phyloP scores from a whole-genome alignment of 1,140 invertebrate species.

The Drosophila ohnishii region DNA sequence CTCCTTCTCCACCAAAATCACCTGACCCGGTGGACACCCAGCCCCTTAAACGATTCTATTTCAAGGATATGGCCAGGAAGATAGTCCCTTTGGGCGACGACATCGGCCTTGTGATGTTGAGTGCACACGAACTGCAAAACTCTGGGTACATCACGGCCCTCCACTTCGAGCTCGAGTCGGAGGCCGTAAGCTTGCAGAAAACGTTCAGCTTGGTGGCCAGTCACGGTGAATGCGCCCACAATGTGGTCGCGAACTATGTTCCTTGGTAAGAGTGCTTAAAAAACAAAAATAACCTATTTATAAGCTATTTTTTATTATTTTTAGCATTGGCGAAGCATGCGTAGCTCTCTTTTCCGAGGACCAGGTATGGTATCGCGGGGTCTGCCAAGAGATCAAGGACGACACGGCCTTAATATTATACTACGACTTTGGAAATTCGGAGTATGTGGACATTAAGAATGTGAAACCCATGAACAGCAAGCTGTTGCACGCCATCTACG shows the following conservation, averaged over 20 bases:
- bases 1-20: conserved; percentile 48
- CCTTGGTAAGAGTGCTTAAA: conserved; percentile 34
- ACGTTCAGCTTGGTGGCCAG: conserved; percentile 3
- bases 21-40: neutral
- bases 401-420: conserved; percentile 30
- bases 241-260: conserved; percentile 17
- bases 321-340: conserved; percentile 59
- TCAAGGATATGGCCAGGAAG: conserved; percentile 18
- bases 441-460: conserved; percentile 22
- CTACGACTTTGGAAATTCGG: conserved; percentile 57
- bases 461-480: conserved; percentile 37
- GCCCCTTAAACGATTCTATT: conserved; percentile 29
- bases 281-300: too few relatives aligned
- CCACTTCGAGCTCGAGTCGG: conserved; percentile 15
- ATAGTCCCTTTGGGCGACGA: conserved; percentile 32
- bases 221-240: conserved; percentile 3
- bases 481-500: neutral
- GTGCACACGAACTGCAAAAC: neutral
- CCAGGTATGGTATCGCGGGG: conserved; percentile 55
- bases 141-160: conserved; percentile 46
- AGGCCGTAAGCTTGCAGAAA: conserved; percentile 19
- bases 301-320: neutral
- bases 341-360: conserved; percentile 42
- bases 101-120: conserved; percentile 14
- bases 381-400: conserved; percentile 31